Percentiles rank a stretch among this genome's conserved stretches.
phyloP scores from a whole-genome alignment of 2,888 invertebrate species.

The Thyatira batis region DNA sequence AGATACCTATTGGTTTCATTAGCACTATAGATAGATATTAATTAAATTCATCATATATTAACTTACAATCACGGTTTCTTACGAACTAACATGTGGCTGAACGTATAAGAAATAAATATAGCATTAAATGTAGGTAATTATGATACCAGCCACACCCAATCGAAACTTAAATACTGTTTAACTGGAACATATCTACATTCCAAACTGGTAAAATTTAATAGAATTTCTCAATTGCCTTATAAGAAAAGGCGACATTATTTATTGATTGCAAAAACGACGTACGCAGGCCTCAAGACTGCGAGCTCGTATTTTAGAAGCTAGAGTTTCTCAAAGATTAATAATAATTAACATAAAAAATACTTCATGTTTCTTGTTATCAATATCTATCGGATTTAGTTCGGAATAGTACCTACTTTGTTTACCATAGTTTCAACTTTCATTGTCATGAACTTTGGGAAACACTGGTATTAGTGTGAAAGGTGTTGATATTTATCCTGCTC shows the following conservation, averaged over 20 bases:
- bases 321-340: neutral
- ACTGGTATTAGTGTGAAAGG: neutral
- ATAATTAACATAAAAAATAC: neutral
- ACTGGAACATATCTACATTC: conserved; percentile 7
- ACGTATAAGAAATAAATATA: neutral
- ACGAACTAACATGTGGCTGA: neutral
- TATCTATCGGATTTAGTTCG: no score
- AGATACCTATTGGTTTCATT: no score
- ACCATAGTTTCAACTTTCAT: no score
- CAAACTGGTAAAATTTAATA: conserved; percentile 21
- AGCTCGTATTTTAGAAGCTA: neutral
- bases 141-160: neutral
- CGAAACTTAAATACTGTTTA: neutral
- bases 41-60: neutral
- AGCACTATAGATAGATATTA: no score
- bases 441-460: neutral
- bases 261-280: conserved; percentile 6
- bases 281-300: neutral
- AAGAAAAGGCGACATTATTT: conserved; percentile 17
- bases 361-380: no score
- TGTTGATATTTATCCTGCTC: neutral
- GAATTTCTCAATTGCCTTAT: conserved; percentile 20
- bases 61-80: neutral
- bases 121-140: neutral
- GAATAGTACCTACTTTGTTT: no score